Evolutionary conservation across 2,113 vertebrate species (phyloP).

Genomic region (Poeciliopsis retropinna): DNA sequence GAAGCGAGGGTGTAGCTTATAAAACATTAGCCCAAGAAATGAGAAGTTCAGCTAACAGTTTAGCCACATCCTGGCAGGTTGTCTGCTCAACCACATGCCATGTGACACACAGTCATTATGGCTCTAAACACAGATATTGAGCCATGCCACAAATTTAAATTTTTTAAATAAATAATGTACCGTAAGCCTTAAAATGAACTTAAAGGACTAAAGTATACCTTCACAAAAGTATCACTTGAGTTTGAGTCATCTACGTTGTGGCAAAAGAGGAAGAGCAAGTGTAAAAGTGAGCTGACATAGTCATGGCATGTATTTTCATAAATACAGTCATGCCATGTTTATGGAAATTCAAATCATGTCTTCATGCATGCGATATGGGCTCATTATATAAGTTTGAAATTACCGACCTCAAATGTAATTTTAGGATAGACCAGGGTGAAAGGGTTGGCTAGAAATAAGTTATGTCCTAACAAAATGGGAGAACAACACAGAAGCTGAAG

Average conservation of each 20-base stretch:
- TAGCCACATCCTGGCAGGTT: constrained; percentile 48
- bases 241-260: background rate
- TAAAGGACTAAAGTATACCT: background rate
- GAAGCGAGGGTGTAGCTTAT: background rate
- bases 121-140: background rate
- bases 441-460: background rate
- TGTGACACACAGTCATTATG: background rate
- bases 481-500: background rate
- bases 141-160: background rate
- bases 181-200: background rate
- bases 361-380: background rate
- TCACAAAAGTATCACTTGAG: background rate
- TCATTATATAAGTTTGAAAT: too few relatives aligned
- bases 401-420: background rate
- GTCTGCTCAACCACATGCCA: constrained; percentile 32
- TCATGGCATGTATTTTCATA: too few relatives aligned
- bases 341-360: background rate
- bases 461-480: background rate
- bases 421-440: too few relatives aligned
- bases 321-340: background rate
- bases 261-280: constrained; percentile 3
- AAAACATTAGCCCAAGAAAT: background rate
- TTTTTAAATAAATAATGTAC: background rate
- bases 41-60: constrained; percentile 2
- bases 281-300: background rate